These are phyloP conservation scores for Casuarius casuarius DNA, from an alignment of 2,113 vertebrate genomes.

Conservation along the genomic window DNA sequence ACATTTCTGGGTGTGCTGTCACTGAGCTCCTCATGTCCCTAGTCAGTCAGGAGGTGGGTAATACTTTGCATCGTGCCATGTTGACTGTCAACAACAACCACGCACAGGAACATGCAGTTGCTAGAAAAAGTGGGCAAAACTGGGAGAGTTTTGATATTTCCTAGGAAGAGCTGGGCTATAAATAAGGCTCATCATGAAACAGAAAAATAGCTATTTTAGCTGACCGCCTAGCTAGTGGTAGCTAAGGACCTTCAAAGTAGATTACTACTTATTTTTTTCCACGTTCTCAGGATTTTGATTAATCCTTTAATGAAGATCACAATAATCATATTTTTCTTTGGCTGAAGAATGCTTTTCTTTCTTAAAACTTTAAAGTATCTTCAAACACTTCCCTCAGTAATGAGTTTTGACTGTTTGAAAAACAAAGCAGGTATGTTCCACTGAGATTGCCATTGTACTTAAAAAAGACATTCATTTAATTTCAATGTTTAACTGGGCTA, in stretches of 20 bases:
- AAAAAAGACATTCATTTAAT: neutral
- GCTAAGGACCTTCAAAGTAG: neutral
- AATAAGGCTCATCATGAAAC: neutral
- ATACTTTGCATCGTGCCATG: neutral
- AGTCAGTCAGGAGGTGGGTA: neutral
- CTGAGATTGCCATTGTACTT: neutral
- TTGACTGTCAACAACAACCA: neutral
- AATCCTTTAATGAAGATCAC: neutral
- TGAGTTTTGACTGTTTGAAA: neutral
- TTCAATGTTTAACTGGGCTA: neutral
- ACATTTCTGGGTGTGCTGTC: neutral
- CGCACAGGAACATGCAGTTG: neutral
- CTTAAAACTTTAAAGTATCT: neutral
- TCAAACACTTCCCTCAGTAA: neutral
- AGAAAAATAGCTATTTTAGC: neutral
- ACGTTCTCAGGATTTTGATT: neutral
- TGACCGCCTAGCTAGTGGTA: neutral
- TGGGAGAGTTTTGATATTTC: neutral
- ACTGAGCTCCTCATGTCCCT: fast-evolving
- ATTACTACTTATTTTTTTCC: neutral
- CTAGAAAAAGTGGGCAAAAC: neutral
- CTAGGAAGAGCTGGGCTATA: neutral
- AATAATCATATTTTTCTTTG: neutral
- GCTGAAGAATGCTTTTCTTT: neutral
- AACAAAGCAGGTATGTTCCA: neutral